Conservation (phyloP, 2,113 vertebrate species). For the Antigone vipio region DNA sequence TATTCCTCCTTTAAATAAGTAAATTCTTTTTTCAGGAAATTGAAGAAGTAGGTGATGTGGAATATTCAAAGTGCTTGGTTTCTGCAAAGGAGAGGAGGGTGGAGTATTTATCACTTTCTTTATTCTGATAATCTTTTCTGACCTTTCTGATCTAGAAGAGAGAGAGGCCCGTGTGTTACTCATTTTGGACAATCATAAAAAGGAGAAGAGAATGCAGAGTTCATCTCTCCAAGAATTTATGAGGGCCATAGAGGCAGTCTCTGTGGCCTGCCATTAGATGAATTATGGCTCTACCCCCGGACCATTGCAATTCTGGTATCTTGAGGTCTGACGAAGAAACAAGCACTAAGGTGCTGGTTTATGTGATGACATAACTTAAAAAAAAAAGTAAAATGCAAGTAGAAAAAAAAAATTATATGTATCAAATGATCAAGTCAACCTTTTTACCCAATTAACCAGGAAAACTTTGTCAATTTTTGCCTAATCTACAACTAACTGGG, state of each 20-base stretch:
- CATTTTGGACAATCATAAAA: slow-evolving; percentile 15
- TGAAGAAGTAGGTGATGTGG: neutral
- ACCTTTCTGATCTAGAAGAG: neutral
- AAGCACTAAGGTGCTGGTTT: neutral
- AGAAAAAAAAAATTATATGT: neutral
- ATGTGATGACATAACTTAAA: neutral
- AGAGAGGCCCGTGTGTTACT: neutral
- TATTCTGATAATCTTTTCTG: slow-evolving; percentile 15
- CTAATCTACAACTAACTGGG: neutral
- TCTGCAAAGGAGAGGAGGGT: neutral
- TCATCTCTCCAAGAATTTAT: slow-evolving; percentile 8
- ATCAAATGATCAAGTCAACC: neutral
- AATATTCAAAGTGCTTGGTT: neutral
- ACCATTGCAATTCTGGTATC: neutral
- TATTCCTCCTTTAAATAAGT: neutral
- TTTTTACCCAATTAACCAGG: neutral
- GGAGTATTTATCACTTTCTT: slow-evolving; percentile 13
- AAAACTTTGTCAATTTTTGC: neutral
- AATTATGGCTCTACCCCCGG: neutral
- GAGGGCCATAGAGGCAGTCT: neutral
- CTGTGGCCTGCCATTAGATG: neutral
- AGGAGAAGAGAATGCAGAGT: slow-evolving; percentile 7
- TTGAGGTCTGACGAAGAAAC: neutral
- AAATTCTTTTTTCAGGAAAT: neutral
- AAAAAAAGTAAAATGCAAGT: neutral